phyloP scores from a whole-genome alignment of 2,888 invertebrate species.

The Parelbella ahira region DNA sequence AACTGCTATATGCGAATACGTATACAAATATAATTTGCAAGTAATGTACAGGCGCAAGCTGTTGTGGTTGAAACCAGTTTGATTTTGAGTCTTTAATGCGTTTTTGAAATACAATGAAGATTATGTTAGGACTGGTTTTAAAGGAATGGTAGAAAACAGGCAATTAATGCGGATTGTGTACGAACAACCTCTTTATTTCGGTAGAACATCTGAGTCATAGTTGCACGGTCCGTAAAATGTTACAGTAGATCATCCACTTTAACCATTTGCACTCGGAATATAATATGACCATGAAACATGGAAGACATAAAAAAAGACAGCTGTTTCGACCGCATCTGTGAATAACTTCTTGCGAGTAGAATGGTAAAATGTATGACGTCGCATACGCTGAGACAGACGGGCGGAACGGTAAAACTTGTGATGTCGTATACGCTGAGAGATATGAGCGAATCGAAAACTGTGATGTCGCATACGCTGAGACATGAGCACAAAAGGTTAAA shows the following conservation, averaged over 20 bases:
- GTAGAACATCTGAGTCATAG: slow-evolving; percentile 25
- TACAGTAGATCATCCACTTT: slow-evolving; percentile 18
- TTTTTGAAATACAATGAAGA: slow-evolving; percentile 27
- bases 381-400: too few relatives aligned
- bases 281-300: too few relatives aligned
- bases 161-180: slow-evolving; percentile 17
- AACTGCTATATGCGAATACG: slow-evolving; percentile 19
- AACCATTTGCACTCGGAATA: too few relatives aligned
- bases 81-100: slow-evolving; percentile 21
- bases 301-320: too few relatives aligned
- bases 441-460: too few relatives aligned
- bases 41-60: slow-evolving; percentile 17
- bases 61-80: slow-evolving; percentile 28
- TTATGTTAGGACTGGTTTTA: slow-evolving; percentile 16
- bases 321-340: too few relatives aligned
- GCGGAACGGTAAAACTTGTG: too few relatives aligned
- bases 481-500: too few relatives aligned
- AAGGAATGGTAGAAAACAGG: slow-evolving; percentile 10
- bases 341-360: too few relatives aligned
- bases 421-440: too few relatives aligned
- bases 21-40: background rate
- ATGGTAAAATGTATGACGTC: too few relatives aligned
- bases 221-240: slow-evolving; percentile 26
- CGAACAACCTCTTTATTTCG: slow-evolving; percentile 14
- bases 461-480: too few relatives aligned